Conservation (phyloP, 1,140 invertebrate species). For the Armadillidium nasatum region DNA sequence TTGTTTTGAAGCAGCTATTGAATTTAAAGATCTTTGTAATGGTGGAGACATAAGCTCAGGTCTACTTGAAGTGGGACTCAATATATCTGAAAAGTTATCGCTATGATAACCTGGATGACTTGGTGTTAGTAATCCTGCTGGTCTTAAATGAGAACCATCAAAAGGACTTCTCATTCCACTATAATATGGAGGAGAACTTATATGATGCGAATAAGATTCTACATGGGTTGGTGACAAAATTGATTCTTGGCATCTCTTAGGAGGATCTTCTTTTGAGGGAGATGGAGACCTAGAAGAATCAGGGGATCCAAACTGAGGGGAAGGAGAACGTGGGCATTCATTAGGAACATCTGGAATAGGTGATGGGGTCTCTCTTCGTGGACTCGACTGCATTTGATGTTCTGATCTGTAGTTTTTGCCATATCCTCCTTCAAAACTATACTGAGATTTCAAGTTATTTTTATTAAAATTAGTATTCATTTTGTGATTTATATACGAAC, state of each 20-base stretch:
- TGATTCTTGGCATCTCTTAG: conserved; percentile 15
- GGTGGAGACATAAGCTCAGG: conserved; percentile 27
- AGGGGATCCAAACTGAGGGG: conserved; percentile 43
- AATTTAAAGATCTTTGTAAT: neutral
- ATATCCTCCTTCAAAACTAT: neutral
- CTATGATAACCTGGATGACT: neutral
- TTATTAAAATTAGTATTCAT: neutral
- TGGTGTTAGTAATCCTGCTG: neutral
- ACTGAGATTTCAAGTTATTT: neutral
- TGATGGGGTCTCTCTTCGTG: conserved; percentile 34
- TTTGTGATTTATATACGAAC: neutral
- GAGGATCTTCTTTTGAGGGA: conserved; percentile 21
- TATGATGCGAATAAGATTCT: conserved; percentile 14
- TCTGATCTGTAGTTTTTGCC: neutral
- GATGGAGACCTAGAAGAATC: conserved; percentile 42
- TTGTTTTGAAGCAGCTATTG: neutral
- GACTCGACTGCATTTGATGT: neutral
- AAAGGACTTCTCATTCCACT: neutral
- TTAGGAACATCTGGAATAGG: conserved; percentile 38
- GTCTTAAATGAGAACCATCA: neutral
- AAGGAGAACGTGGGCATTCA: conserved; percentile 43
- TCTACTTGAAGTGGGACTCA: conserved; percentile 24
- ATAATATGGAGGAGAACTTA: conserved; percentile 13
- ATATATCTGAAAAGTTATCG: conserved; percentile 26
- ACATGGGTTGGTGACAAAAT: conserved; percentile 18